phyloP scores from a whole-genome alignment of 2,797 vertebrate species.

The Fratercula arctica region DNA sequence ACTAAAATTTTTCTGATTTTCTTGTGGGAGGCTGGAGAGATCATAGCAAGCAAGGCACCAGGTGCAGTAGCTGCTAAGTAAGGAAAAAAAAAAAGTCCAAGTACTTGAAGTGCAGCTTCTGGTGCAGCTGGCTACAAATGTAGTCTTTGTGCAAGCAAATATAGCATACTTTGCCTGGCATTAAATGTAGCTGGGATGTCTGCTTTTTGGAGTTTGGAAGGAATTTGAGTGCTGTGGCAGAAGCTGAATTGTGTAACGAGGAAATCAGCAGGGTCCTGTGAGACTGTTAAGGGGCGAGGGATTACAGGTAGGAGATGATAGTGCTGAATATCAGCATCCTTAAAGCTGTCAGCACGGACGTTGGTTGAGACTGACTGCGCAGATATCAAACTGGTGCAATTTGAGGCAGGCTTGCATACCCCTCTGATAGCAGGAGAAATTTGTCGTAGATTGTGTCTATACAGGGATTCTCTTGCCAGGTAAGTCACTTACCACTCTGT shows the following conservation, averaged over 20 bases:
- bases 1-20: neutral
- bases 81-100: neutral
- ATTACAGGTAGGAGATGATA: neutral
- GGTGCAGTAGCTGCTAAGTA: neutral
- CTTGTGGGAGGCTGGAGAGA: neutral
- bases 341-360: neutral
- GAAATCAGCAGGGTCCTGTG: neutral
- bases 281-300: neutral
- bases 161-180: neutral
- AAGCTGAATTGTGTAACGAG: neutral
- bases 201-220: neutral
- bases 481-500: neutral
- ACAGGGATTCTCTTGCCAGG: neutral
- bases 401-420: neutral
- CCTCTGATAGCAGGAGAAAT: neutral
- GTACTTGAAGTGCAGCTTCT: neutral
- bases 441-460: rapidly evolving
- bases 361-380: neutral
- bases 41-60: neutral
- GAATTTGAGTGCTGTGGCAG: neutral
- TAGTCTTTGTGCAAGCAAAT: neutral
- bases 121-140: neutral
- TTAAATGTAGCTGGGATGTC: neutral
- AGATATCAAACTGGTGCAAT: neutral
- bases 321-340: neutral